Percentiles rank a stretch among this genome's conserved stretches.
Evolutionary conservation across 2,797 vertebrate species (phyloP).

Genomic region (Danio kyathit): DNA sequence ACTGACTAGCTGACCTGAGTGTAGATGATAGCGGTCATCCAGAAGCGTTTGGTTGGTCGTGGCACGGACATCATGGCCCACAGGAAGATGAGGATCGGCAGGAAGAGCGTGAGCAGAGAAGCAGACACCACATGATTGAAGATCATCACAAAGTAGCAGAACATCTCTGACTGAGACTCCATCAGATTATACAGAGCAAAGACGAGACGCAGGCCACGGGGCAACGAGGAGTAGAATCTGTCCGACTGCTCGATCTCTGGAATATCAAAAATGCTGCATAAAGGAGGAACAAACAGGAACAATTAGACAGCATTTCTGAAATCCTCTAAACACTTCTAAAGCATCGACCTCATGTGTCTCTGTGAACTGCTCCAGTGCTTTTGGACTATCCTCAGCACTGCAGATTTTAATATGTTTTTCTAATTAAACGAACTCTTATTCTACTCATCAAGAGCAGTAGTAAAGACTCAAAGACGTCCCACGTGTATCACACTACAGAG

Average conservation of each 20-base stretch:
- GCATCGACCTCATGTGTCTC: background rate
- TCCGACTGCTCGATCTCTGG: slow-evolving; percentile 76
- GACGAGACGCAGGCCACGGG: slow-evolving; percentile 71
- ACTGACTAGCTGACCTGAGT: slow-evolving; percentile 77
- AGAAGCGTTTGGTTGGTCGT: slow-evolving; percentile 80
- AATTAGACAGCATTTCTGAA: background rate
- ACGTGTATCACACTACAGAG: too few species aligned
- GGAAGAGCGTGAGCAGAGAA: slow-evolving; percentile 74
- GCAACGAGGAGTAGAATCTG: slow-evolving; percentile 70
- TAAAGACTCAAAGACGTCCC: too few species aligned
- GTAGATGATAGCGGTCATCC: slow-evolving; percentile 84
- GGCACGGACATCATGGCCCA: slow-evolving; percentile 83
- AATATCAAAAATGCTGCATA: slow-evolving; percentile 73
- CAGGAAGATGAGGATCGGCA: slow-evolving; percentile 81
- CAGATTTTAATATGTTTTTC: too few species aligned
- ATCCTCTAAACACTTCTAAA: background rate
- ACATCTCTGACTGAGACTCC: slow-evolving; percentile 79
- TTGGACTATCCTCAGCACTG: too few species aligned
- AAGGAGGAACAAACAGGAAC: background rate
- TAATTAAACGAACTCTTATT: too few species aligned
- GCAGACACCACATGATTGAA: slow-evolving; percentile 81
- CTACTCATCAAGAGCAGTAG: too few species aligned
- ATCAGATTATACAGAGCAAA: slow-evolving; percentile 77
- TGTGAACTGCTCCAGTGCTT: background rate
- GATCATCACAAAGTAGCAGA: slow-evolving; percentile 81